Evolutionary conservation across 2,888 invertebrate species (phyloP).

Genomic region (Netelia melanura): DNA sequence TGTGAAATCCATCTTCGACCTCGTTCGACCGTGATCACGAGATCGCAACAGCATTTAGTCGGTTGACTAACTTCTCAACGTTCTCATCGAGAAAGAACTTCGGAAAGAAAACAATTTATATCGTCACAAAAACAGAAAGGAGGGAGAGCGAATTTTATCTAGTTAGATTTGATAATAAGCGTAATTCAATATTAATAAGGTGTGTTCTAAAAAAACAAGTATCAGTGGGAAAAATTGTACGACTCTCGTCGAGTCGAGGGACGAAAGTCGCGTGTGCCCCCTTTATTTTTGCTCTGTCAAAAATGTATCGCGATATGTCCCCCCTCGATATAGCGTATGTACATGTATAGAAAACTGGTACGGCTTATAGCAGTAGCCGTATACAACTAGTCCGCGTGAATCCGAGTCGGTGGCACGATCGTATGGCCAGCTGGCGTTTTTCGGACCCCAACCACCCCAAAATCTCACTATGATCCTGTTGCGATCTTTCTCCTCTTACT

Average conservation of each 20-base stretch:
- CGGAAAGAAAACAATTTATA: constrained; percentile 34
- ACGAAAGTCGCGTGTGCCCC: constrained; percentile 37
- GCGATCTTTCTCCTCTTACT: constrained; percentile 30
- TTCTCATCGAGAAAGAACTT: constrained; percentile 48
- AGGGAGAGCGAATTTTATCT: background rate
- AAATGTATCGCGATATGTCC: constrained; percentile 38
- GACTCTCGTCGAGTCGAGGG: background rate
- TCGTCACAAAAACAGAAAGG: background rate
- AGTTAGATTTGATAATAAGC: too few relatives aligned
- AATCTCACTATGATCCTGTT: constrained; percentile 31
- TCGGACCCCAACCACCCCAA: constrained; percentile 62
- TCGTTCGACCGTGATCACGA: constrained; percentile 61
- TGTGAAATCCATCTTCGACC: constrained; percentile 65
- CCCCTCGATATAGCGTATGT: constrained; percentile 13
- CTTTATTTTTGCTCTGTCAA: constrained; percentile 39
- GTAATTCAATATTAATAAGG: too few relatives aligned
- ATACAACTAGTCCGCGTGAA: constrained; percentile 45
- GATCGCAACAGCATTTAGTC: constrained; percentile 39
- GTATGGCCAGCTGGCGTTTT: constrained; percentile 68
- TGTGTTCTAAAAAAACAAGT: background rate
- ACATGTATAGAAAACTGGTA: constrained; percentile 24
- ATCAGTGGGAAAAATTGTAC: background rate
- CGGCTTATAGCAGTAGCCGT: constrained; percentile 7
- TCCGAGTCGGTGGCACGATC: constrained; percentile 56
- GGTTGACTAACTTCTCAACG: constrained; percentile 55